Evolutionary conservation across 2,113 vertebrate species (phyloP), one percentile per base, ranked within the genome.

Genomic region (Paracanthobrama guichenoti): DNA sequence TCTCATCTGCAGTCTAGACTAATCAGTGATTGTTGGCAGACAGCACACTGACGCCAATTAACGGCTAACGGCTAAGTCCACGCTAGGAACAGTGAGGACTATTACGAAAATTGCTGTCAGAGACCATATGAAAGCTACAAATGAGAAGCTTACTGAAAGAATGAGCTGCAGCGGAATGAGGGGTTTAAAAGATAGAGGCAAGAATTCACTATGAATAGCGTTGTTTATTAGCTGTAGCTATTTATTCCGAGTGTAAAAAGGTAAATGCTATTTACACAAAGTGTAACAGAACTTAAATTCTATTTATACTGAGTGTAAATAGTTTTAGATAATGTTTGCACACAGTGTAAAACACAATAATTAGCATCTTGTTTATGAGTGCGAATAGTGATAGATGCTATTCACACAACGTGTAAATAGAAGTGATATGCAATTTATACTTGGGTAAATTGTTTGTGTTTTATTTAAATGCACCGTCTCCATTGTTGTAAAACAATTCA

Each of bases 121-220:
- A 44, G 53, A 46, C 76, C 76, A 79, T 79, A 79, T 79, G 26
- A 66, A 80, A 76, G 26, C 14, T 20, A n/a, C 35, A 80, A 66
- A 66, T 28, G 2, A 80, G 22, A 42, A 78, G 55, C 57, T 60
- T 44, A 44, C n/a, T 78, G 55, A 39, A 16, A 77, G 4, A 57
- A 76, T 22, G 16, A 59, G 53, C n/a, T 50, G 8, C 10, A 67
- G 14, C 64, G 26, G 10, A 66, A 20, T 7, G 44, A 13, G 10
- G 0, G 11, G 44, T n/a, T 28, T 48, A 24, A 74, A 46, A 67
- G n/a, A 46, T 1, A 46, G 74, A 55, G 13, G 69, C 13, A n/a
- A 24, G 12, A 73, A 48, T 73, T 73, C 42, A 46, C 71, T 26
- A 46, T 48, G n/a, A 26, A 46, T 24, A 13, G 13, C 71, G 12